These are phyloP conservation scores for Amphiura filiformis DNA, from an alignment of 35 echinoderm and acorn worm species.

Conservation along the genomic window DNA sequence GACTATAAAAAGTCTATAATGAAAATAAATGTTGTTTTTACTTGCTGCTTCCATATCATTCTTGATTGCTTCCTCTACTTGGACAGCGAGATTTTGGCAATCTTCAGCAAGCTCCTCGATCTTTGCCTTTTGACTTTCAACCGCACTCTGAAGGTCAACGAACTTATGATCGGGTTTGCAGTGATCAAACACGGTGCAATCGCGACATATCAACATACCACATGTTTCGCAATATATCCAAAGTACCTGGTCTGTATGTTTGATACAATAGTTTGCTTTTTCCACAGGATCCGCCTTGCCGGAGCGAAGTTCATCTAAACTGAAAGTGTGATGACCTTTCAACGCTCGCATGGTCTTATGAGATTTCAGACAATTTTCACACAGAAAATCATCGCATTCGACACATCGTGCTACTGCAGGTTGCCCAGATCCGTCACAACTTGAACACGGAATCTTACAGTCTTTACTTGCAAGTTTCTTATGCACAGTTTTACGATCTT, in stretches of 20 bases:
- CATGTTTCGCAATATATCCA: constrained; percentile 24
- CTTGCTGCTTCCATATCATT: too few species aligned
- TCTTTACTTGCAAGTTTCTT: too few species aligned
- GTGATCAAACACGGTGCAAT: constrained; percentile 27
- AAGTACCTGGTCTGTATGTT: background rate
- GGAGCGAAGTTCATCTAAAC: background rate
- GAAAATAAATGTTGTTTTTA: too few species aligned
- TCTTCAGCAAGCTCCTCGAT: too few species aligned
- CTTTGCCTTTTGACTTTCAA: too few species aligned
- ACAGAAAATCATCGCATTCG: constrained; percentile 18
- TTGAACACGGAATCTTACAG: background rate
- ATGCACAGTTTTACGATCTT: background rate
- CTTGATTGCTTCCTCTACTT: too few species aligned
- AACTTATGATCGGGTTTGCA: too few species aligned
- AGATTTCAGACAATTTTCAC: constrained; percentile 4
- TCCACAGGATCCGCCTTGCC: background rate
- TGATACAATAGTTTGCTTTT: background rate
- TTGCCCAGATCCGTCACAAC: background rate
- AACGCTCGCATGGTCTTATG: constrained; percentile 3
- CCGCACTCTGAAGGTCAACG: too few species aligned
- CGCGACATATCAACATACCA: constrained; percentile 21
- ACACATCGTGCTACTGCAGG: constrained; percentile 3
- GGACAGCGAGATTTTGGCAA: too few species aligned
- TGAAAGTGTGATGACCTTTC: background rate
- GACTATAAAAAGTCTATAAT: too few species aligned